phyloP scores from a whole-genome alignment of 1,140 invertebrate species.

The Brachionus koreanus region DNA sequence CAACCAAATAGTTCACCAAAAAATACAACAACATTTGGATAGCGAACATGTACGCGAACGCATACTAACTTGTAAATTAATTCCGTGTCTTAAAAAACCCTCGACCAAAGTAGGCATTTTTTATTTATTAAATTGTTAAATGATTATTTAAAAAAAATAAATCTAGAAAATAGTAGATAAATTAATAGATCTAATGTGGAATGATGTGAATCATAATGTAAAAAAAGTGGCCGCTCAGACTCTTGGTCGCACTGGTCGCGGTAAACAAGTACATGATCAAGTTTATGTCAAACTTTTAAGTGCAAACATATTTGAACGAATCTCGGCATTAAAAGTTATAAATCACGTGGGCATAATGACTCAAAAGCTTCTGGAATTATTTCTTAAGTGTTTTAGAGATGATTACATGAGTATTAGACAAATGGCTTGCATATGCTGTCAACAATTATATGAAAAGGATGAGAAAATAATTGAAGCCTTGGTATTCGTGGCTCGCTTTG shows the following conservation, averaged over 20 bases:
- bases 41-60: conserved; percentile 5
- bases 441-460: conserved; percentile 53
- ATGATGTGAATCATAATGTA: conserved; percentile 35
- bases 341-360: conserved; percentile 53
- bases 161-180: neutral
- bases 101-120: neutral
- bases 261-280: conserved; percentile 29
- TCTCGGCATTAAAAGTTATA: conserved; percentile 25
- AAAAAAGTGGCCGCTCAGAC: conserved; percentile 26
- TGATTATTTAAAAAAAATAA: neutral
- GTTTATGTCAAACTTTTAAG: neutral
- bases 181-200: conserved; percentile 38
- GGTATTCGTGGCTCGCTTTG: conserved; percentile 54
- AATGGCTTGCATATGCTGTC: conserved; percentile 54
- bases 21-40: neutral
- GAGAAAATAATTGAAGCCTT: conserved; percentile 52
- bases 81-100: neutral
- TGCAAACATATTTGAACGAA: neutral
- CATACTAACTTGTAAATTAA: conserved; percentile 9
- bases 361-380: conserved; percentile 53
- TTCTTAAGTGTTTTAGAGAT: conserved; percentile 57
- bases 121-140: neutral
- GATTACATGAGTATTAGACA: conserved; percentile 53
- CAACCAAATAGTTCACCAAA: neutral
- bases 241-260: conserved; percentile 8